These are phyloP conservation scores for Macrobrachium nipponense DNA, from an alignment of 1,140 invertebrate genomes.

Conservation along the genomic window DNA sequence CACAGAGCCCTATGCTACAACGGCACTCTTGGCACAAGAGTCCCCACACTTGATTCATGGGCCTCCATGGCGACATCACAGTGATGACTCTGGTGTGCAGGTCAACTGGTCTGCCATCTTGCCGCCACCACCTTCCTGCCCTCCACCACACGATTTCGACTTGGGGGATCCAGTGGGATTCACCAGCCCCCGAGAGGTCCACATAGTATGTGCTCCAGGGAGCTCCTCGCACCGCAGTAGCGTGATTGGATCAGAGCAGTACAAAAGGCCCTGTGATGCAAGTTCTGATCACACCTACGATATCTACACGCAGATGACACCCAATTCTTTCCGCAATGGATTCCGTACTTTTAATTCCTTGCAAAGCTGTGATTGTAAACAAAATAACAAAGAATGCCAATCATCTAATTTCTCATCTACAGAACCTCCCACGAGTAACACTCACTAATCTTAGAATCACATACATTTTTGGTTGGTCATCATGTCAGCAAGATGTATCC, in stretches of 20 bases:
- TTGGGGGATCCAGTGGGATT: slow-evolving; percentile 7
- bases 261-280: slow-evolving; percentile 37
- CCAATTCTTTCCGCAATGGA: not conserved
- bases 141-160: slow-evolving; percentile 42
- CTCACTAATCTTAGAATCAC: no score
- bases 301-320: slow-evolving; percentile 19
- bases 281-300: slow-evolving; percentile 50
- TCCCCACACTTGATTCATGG: slow-evolving; percentile 21
- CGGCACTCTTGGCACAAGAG: slow-evolving; percentile 56
- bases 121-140: slow-evolving; percentile 58
- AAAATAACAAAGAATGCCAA: no score
- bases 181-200: not conserved
- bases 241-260: slow-evolving; percentile 33
- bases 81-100: slow-evolving; percentile 42
- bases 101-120: slow-evolving; percentile 60
- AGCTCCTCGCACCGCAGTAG: slow-evolving; percentile 7
- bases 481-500: no score
- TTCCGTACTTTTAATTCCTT: no score
- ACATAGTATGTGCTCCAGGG: not conserved
- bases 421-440: no score
- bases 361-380: no score
- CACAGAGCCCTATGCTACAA: slow-evolving; percentile 61
- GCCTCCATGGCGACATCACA: slow-evolving; percentile 39
- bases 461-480: no score
- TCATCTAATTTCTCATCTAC: no score